Conservation (phyloP, 2,888 invertebrate species). For the Caenorhabditis angaria region DNA sequence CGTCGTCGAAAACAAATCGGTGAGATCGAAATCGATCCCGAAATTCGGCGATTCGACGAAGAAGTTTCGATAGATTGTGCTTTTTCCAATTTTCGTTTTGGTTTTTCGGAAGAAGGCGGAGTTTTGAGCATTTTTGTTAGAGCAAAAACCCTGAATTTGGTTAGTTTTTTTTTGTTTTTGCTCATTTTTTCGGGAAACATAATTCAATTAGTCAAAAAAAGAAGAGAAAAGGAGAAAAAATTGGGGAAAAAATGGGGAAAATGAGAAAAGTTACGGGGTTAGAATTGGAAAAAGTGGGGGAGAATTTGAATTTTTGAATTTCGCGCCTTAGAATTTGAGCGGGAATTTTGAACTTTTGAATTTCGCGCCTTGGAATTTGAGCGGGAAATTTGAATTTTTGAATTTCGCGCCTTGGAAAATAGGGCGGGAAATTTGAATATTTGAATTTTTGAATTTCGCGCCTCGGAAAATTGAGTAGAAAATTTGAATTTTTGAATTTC, state of each 20-base stretch:
- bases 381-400: too few relatives aligned
- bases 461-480: too few relatives aligned
- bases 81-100: slow-evolving; percentile 14
- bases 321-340: too few relatives aligned
- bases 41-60: slow-evolving; percentile 24
- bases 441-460: too few relatives aligned
- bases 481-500: too few relatives aligned
- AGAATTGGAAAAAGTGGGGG: too few relatives aligned
- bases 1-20: slow-evolving; percentile 13
- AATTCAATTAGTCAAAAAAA: not conserved
- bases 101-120: not conserved
- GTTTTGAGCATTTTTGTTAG: not conserved
- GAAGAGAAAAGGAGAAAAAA: not conserved
- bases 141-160: not conserved
- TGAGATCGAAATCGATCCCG: slow-evolving; percentile 13
- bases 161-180: not conserved
- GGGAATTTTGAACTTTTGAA: too few relatives aligned
- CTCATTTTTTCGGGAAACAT: not conserved
- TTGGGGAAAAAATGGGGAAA: not conserved
- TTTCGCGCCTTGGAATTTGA: too few relatives aligned
- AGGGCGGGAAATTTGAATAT: too few relatives aligned
- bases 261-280: too few relatives aligned
- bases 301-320: too few relatives aligned
- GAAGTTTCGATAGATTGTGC: slow-evolving; percentile 42
- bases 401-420: too few relatives aligned